Evolutionary conservation across 2,113 vertebrate genomes (phyloP), one percentile per base, ranked within the genome.

Genomic region (Equus przewalskii): DNA sequence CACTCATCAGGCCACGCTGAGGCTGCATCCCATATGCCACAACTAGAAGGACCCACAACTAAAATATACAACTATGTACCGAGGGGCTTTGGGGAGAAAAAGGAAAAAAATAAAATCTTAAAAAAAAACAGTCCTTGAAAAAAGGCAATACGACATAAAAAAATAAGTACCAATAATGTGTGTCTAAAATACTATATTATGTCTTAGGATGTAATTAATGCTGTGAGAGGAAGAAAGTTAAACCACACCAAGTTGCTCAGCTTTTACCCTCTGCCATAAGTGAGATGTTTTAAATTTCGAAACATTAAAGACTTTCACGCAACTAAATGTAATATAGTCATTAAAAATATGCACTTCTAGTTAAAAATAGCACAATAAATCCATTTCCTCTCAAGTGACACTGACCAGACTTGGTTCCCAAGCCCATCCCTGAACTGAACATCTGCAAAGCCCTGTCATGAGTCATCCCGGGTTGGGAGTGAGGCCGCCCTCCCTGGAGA

Each of bases 81-180:
- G 36, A 41, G 36, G 36, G 36, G 36, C 36, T 41, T 41, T 41
- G 36, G 36, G 36, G 36, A 41, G 36, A 41, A 41, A 41, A 41
- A 41, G 36, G 36, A 41, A 41, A 41, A 41, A 41, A 41, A 41
- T 41, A 41, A 41, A 41, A 41, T 41, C 36, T 41, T 41, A 41
- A 41, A 41, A 41, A 41, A 79, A 93, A 82, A 73, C 46, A 89
- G 70, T 70, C 79, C 22, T 73, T 95, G n/a, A 84, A 91, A 86
- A 94, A 41, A 72, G 46, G 28, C 6, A 69, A 79, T 11, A 60
- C 26, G 12, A 78, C 28, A 78, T 56, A 44, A 94, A 46, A 87
- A 56, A 44, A 44, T 56, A 54, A 64, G 7, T 44, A 79, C 28
- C 60, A 58, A 51, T 54, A 87, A 79, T 73, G 8, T 41, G 8